Conservation (phyloP, 2,888 invertebrate species). For the Autographa gamma region DNA sequence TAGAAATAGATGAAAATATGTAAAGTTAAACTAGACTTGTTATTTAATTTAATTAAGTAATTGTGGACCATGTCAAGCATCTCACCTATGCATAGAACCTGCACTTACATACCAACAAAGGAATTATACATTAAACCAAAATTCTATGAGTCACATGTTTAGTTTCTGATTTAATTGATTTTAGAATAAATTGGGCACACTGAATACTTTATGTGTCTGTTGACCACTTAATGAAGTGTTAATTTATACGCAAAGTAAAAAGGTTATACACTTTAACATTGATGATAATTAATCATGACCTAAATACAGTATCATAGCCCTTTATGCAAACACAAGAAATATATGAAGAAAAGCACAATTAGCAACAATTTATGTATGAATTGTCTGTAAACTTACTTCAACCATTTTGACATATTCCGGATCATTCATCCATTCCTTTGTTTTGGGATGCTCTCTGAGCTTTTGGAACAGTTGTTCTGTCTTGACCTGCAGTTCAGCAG, state of each 20-base stretch:
- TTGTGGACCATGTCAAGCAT: no score
- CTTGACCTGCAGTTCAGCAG: slow-evolving; percentile 63
- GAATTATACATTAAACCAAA: background rate
- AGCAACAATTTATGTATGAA: background rate
- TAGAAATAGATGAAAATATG: no score
- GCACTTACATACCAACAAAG: background rate
- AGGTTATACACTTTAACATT: background rate
- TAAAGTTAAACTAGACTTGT: no score
- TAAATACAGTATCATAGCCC: slow-evolving; percentile 5
- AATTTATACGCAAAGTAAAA: slow-evolving; percentile 24
- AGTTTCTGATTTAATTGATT: background rate
- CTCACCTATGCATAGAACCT: no score
- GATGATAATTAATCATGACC: background rate
- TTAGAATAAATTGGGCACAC: slow-evolving; percentile 10
- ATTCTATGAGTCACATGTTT: background rate
- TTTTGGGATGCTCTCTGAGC: slow-evolving; percentile 91
- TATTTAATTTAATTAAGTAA: no score
- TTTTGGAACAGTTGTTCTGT: slow-evolving; percentile 86
- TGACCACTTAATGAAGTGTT: slow-evolving; percentile 11
- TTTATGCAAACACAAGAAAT: background rate
- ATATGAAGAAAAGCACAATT: no score
- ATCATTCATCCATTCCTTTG: slow-evolving; percentile 92
- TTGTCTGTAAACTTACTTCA: slow-evolving; percentile 72
- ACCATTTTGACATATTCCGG: slow-evolving; percentile 92
- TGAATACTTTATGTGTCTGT: slow-evolving; percentile 20